phyloP scores from a whole-genome alignment of 2,888 invertebrate genomes.

The Athetis lepigone region DNA sequence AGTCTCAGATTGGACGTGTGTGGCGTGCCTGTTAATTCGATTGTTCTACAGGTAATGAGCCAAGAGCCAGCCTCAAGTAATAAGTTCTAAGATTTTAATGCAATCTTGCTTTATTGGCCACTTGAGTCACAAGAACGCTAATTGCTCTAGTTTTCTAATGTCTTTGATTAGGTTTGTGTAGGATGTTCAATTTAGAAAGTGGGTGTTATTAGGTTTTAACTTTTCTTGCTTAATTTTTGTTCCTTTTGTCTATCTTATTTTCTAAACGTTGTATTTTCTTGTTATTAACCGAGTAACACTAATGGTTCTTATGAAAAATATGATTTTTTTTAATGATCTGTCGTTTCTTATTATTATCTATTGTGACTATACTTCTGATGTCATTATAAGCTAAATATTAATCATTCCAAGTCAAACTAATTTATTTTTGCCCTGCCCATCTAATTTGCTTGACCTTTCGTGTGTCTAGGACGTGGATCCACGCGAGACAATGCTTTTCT shows the following conservation, averaged over 20 bases:
- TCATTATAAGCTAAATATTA: too few species aligned
- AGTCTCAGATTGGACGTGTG: constrained; percentile 54
- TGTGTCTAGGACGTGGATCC: too few species aligned
- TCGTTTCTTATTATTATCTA: too few species aligned
- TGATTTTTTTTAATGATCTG: too few species aligned
- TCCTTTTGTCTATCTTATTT: neutral
- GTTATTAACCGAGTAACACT: neutral
- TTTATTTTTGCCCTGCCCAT: too few species aligned
- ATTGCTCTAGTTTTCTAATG: constrained; percentile 47
- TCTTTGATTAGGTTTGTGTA: constrained; percentile 38
- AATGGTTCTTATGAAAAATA: too few species aligned
- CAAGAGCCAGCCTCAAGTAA: constrained; percentile 50
- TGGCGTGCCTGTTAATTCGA: constrained; percentile 63
- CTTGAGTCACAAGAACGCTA: constrained; percentile 28
- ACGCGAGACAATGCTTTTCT: too few species aligned
- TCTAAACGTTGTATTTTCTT: neutral
- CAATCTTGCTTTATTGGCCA: constrained; percentile 47
- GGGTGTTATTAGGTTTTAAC: constrained; percentile 6
- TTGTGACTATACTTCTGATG: too few species aligned
- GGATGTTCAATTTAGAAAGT: constrained; percentile 23
- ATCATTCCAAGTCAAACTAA: too few species aligned
- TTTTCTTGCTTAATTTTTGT: neutral
- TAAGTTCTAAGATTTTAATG: constrained; percentile 62
- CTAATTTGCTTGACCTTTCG: too few species aligned
- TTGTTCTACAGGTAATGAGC: constrained; percentile 62